Conservation (phyloP, 2,113 vertebrate genomes). For the Chlorodrepanis virens region DNA sequence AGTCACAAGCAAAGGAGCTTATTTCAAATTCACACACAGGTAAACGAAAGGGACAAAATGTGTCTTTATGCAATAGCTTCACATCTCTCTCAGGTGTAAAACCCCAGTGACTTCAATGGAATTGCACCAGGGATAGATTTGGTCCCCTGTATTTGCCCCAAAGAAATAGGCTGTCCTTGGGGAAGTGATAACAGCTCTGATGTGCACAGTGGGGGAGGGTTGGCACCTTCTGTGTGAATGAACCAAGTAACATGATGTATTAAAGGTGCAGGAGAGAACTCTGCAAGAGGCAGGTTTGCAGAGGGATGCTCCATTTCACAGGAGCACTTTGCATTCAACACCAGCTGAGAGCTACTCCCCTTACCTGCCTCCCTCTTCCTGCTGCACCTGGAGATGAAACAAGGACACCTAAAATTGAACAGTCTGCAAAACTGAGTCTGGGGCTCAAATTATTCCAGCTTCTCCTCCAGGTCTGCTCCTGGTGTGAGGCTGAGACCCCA, state of each 20-base stretch:
- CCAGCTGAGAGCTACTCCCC: accelerated
- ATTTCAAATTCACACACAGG: conserved; percentile 5
- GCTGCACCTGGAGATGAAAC: accelerated
- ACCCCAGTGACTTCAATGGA: neutral
- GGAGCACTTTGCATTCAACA: neutral
- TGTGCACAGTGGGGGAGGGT: neutral
- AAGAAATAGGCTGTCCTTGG: neutral
- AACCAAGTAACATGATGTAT: neutral
- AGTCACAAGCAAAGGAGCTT: neutral
- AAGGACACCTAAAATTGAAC: neutral
- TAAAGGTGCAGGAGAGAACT: neutral
- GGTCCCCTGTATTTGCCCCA: neutral
- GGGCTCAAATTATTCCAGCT: neutral
- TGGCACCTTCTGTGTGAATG: neutral
- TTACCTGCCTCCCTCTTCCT: neutral
- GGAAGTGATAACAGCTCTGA: neutral
- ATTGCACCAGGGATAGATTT: neutral
- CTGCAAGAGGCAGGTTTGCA: neutral
- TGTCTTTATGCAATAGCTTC: neutral
- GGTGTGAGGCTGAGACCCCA: neutral
- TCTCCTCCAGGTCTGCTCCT: neutral
- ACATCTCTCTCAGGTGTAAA: neutral
- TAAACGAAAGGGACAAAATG: neutral
- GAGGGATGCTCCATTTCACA: neutral
- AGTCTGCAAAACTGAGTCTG: neutral